Percentiles rank a stretch among this genome's conserved stretches.
Evolutionary conservation across 1,140 invertebrate species (phyloP).

Genomic region (Trichogramma pretiosum): DNA sequence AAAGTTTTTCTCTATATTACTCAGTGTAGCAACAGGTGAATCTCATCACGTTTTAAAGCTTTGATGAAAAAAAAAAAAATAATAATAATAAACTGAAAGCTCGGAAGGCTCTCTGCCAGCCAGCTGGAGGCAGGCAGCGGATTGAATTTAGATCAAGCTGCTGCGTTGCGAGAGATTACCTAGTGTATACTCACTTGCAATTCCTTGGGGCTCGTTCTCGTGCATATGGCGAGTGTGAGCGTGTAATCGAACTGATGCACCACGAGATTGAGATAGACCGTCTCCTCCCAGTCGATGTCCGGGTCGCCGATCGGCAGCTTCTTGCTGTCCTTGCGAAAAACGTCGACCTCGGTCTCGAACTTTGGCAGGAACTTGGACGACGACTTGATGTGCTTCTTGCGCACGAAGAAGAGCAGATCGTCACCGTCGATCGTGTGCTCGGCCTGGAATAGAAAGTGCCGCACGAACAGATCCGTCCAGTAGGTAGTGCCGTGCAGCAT

Average conservation of each 20-base stretch:
- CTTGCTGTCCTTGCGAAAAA: slow-evolving; percentile 92
- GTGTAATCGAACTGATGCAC: slow-evolving; percentile 98
- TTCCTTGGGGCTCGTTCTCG: slow-evolving; percentile 91
- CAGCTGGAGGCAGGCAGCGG: too few species aligned
- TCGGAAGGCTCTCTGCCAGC: too few species aligned
- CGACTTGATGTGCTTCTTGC: slow-evolving; percentile 81
- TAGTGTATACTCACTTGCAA: slow-evolving; percentile 71
- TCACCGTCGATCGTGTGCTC: slow-evolving; percentile 81
- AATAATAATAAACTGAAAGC: too few species aligned
- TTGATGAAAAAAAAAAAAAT: too few species aligned
- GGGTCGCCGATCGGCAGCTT: slow-evolving; percentile 91
- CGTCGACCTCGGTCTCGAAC: slow-evolving; percentile 89
- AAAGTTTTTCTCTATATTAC: too few species aligned
- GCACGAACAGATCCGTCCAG: slow-evolving; percentile 92
- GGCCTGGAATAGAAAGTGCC: slow-evolving; percentile 85
- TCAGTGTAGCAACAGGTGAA: too few species aligned
- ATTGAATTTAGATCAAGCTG: background rate
- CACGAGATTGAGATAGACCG: slow-evolving; percentile 96
- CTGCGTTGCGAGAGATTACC: too few species aligned
- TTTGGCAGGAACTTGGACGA: slow-evolving; percentile 77
- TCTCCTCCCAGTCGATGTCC: slow-evolving; percentile 98
- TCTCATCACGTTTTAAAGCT: too few species aligned
- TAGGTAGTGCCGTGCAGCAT: slow-evolving; percentile 86
- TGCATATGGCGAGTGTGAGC: slow-evolving; percentile 93
- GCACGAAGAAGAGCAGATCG: slow-evolving; percentile 91